Evolutionary conservation across 2,113 vertebrate genomes (phyloP).

Genomic region (Cisticola juncidis): DNA sequence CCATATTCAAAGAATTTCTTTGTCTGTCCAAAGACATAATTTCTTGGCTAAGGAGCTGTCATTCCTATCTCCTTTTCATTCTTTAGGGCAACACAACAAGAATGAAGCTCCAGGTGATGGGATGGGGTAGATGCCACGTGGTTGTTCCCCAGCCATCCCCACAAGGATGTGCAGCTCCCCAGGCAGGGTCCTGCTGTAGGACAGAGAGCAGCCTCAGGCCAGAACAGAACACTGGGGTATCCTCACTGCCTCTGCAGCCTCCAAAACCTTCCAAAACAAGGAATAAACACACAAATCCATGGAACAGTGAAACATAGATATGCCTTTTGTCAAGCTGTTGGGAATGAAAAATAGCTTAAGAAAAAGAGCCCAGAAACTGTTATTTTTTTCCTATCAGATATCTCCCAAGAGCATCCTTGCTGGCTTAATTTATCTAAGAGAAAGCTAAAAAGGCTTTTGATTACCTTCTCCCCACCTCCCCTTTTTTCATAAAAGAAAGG

Average conservation of each 20-base stretch:
- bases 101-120: neutral
- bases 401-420: neutral
- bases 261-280: neutral
- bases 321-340: constrained; percentile 17
- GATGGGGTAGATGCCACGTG: neutral
- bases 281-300: neutral
- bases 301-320: neutral
- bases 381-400: neutral
- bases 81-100: neutral
- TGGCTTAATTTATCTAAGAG: constrained; percentile 12
- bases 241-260: neutral
- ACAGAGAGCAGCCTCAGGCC: neutral
- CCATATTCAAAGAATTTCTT: neutral
- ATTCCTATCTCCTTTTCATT: neutral
- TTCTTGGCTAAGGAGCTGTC: neutral
- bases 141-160: neutral
- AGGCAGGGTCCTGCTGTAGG: neutral
- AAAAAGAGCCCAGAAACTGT: neutral
- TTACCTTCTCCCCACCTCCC: neutral
- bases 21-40: neutral
- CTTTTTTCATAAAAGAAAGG: neutral
- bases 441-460: constrained; percentile 43
- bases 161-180: accelerated
- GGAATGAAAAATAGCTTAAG: constrained; percentile 12
- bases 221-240: neutral